These are phyloP conservation scores for Condylostylus longicornis DNA, from an alignment of 1,140 invertebrate species.

Conservation along the genomic window DNA sequence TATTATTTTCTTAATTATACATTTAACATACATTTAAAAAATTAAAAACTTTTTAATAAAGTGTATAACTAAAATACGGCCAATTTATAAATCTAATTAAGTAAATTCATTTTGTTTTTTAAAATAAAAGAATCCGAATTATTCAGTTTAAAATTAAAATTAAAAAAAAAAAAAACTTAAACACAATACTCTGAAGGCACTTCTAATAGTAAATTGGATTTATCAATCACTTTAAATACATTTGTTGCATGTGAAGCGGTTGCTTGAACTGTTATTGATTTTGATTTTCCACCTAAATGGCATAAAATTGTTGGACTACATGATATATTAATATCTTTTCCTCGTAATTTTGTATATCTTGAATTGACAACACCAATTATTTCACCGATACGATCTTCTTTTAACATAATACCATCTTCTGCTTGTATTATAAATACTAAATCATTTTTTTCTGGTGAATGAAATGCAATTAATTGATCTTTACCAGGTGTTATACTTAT, in stretches of 20 bases:
- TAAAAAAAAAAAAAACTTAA: too few species aligned
- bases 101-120: too few species aligned
- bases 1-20: too few species aligned
- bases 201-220: conserved; percentile 27
- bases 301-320: conserved; percentile 18
- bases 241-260: too few species aligned
- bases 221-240: conserved; percentile 28
- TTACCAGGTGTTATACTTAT: conserved; percentile 63
- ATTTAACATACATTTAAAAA: too few species aligned
- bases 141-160: too few species aligned
- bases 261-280: conserved; percentile 23
- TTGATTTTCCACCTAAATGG: conserved; percentile 21
- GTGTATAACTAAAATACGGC: too few species aligned
- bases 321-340: neutral
- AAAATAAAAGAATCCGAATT: too few species aligned
- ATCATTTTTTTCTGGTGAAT: conserved; percentile 80
- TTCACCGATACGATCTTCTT: conserved; percentile 69
- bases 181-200: conserved; percentile 27
- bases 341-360: neutral
- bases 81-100: too few species aligned
- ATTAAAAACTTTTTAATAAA: too few species aligned
- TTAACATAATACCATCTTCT: conserved; percentile 23
- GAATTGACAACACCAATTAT: conserved; percentile 58
- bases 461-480: conserved; percentile 82
- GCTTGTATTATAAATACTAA: conserved; percentile 58